Base-by-base conservation (phyloP, 2,113 vertebrate species). In the Tympanuchus pallidicinctus region DNA sequence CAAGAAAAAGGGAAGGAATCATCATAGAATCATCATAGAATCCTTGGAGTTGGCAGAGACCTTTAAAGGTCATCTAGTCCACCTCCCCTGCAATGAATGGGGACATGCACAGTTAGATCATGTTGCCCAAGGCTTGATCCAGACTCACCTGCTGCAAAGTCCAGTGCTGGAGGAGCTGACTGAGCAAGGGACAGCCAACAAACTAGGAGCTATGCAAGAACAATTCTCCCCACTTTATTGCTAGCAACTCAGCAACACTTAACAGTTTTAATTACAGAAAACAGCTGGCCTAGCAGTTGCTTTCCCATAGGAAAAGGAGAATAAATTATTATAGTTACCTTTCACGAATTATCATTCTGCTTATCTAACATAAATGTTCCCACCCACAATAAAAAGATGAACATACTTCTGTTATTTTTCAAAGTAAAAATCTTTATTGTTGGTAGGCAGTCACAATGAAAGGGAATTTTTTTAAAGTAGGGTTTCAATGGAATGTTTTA, bases 181-280 rank as follows among this genome's bases (percentile, higher is more conserved):
- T 78, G 40, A 65, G 79, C 0, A 0, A 81, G 30, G 12, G 24
- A 16, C 56, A 85, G 27, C 14, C 38, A 50, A 20, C 20, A 5
- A 61, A 40, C 12, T 45, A 56, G 20, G 22, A 73, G 5, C 34
- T 42, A 4, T 14, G 11, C 8, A 70, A 70, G 40, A 90, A 20
- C 7, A 0, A 2, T 34, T 56, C 7, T 11, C 6, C 2, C 0
- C 11, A 20, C 6, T 15, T 74, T 34, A 47, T 28, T 34, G 21
- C 20, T 90, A 13, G 45, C 59, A 48, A 61, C 45, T n/a, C 40
- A 1, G 0, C 20, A n/a, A 7, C 14, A 67, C 8, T 54, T 60
- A n/a, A 45, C 1, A 0, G 27, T 56, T 45, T 19, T 66, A 67
- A 57, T 22, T 80, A 32, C 34, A 36, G 73, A 83, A 89, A 76